Base-by-base conservation (phyloP, 1,140 invertebrate genomes). In the Heliconius hewitsoni region DNA sequence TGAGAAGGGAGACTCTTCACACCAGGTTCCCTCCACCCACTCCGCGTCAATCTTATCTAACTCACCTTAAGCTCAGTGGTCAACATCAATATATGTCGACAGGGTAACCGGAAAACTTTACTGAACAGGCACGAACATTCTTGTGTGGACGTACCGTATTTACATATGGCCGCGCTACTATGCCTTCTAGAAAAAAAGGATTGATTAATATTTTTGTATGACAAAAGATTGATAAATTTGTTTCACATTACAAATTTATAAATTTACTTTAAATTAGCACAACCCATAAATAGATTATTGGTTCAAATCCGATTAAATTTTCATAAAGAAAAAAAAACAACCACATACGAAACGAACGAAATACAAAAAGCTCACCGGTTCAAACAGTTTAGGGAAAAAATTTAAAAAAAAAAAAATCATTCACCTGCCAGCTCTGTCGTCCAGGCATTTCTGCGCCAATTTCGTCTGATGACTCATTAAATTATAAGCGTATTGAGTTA, bases 401-500 rank as follows among this genome's bases (percentile, higher is more conserved):
- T 0, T 3, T 0, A 52, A 8, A 52, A 52, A 52, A 52, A 46
- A 46, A 1, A 13, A 52, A 52, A 18, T 52, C 55, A 80, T 37
- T 83, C 84, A 95, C 89, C 90, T 93, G 66, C 91, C 91, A 19
- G 88, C 89, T 19, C 91, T 81, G 71, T 92, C 91, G 82, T 94
- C 93, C 8, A 95, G 81, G 27, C 91, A 93, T 39, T 91, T 87
- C 84, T 95, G 94, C 9, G 94, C 93, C 8, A 94, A 74, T 60
- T 92, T 91, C 0, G 94, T 94, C 84, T 95, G 93, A 71, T 95
- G 93, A 39, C 89, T 91, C 90, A 95, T 94, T 27, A 95, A 82
- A 78, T 93, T 94, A 82, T 94, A 95, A 18, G 94, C 94, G 83
- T 95, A 95, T 77, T 95, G 94, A 0, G 94, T 95, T 34, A 95